Evolutionary conservation across 2,888 invertebrate species (phyloP), one percentile per base, ranked within the genome.

Genomic region (Autographa gamma): DNA sequence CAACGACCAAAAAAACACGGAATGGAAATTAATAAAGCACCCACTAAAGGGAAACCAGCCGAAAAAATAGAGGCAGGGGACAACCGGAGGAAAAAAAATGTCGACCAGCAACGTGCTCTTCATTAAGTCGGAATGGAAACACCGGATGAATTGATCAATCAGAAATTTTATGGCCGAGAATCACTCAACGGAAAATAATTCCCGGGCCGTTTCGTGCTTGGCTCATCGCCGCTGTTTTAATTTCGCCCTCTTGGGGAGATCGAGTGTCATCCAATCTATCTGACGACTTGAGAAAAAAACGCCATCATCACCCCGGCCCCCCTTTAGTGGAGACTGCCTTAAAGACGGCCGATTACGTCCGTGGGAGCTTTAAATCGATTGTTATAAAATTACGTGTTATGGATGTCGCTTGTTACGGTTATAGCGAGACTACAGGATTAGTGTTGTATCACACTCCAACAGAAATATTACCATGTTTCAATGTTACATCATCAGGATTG

Each of bases 211-310:
- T 77, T 93, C 90, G 92, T 82, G 91, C 91, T 90, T 89, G 94
- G 93, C 93, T 93, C 95, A 94, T 94, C 93, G 93, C 93, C 92
- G 91, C 90, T 93, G 92, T 95, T 95, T 95, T 95, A 95, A 95
- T 95, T 95, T 93, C 92, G 93, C 92, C 90, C 93, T 93, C 94
- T 93, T 88, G 93, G 94, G 93, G 94, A 93, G 95, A 94, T 95
- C 95, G 95, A 93, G 95, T 95, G 95, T 95, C 95, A 93, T 95
- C 94, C 94, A 95, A 95, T 95, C 95, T 95, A 93, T 94, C 93
- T 93, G 94, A 92, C 92, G 93, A 91, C 91, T 92, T 86, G 86
- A 88, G 91, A 92, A 93, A 93, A 92, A 93, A 90, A 87, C 82
- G 82, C 85, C 85, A 84, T 86, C 87, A 79, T 79, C 80, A 81